Percentiles rank a stretch among this genome's conserved stretches.
These are phyloP conservation scores for Sphecodes monilicornis DNA, from an alignment of 2,888 invertebrate genomes.

Conservation along the genomic window DNA sequence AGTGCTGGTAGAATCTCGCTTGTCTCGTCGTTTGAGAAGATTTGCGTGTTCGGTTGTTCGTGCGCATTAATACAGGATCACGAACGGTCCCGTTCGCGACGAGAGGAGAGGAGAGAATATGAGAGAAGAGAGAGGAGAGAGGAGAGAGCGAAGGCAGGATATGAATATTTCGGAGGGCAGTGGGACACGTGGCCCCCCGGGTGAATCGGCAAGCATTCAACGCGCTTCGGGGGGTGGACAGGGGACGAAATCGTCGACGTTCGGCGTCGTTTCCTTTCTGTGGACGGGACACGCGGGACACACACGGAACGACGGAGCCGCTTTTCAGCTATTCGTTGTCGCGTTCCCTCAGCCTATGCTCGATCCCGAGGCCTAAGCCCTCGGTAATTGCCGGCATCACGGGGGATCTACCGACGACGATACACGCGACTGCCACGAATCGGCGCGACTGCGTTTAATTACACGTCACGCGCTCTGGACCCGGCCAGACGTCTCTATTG, in stretches of 20 bases:
- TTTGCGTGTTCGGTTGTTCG: not conserved
- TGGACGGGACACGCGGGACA: constrained; percentile 51
- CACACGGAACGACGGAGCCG: constrained; percentile 25
- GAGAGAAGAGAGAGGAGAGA: not conserved
- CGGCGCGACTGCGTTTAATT: constrained; percentile 81
- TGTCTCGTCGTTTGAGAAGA: no score
- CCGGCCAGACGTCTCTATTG: constrained; percentile 65
- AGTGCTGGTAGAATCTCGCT: no score
- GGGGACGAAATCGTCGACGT: constrained; percentile 49
- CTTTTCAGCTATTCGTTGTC: constrained; percentile 54
- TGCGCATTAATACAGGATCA: constrained; percentile 17
- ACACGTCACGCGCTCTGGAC: constrained; percentile 77
- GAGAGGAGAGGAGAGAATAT: not conserved
- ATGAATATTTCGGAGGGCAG: constrained; percentile 79
- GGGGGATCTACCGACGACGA: constrained; percentile 78
- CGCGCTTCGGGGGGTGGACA: constrained; percentile 66
- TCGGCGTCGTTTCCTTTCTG: constrained; percentile 64
- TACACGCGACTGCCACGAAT: constrained; percentile 78
- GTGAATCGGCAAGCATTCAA: constrained; percentile 69
- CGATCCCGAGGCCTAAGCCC: constrained; percentile 78
- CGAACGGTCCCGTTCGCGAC: not conserved
- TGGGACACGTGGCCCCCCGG: constrained; percentile 78
- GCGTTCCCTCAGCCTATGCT: constrained; percentile 36
- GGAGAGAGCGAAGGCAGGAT: constrained; percentile 49
- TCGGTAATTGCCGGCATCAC: constrained; percentile 83